These are phyloP conservation scores for Cremastinae sp. DNA, from an alignment of 2,888 invertebrate species.

Conservation along the genomic window DNA sequence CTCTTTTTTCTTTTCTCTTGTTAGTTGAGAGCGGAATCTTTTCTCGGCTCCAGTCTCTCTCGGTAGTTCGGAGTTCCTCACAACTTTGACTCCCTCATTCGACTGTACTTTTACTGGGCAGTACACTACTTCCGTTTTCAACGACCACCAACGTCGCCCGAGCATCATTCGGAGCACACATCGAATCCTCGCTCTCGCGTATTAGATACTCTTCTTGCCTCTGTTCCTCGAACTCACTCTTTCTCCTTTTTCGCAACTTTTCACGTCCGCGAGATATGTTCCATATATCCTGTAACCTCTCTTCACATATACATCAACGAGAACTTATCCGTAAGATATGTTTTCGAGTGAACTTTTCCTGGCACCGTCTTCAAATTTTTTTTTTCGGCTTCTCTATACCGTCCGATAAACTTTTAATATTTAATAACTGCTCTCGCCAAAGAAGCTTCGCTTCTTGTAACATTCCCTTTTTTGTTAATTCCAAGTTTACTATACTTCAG, in stretches of 20 bases:
- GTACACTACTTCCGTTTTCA: constrained; percentile 39
- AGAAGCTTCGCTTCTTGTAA: constrained; percentile 19
- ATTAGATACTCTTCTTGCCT: constrained; percentile 39
- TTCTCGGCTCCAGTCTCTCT: constrained; percentile 59
- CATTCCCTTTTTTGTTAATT: not conserved
- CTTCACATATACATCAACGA: constrained; percentile 46
- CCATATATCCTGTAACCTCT: constrained; percentile 40
- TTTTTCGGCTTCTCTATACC: constrained; percentile 7
- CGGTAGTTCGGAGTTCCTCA: constrained; percentile 42
- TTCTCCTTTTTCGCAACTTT: constrained; percentile 2
- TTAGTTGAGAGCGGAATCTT: constrained; percentile 66
- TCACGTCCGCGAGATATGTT: constrained; percentile 32
- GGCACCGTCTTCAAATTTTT: constrained; percentile 72
- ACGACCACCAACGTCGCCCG: constrained; percentile 41
- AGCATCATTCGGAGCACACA: constrained; percentile 50
- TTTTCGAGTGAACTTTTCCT: constrained; percentile 77
- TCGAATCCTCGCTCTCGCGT: constrained; percentile 35
- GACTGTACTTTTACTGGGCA: constrained; percentile 42
- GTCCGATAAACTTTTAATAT: constrained; percentile 75
- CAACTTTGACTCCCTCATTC: constrained; percentile 45
- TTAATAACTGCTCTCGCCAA: constrained; percentile 73
- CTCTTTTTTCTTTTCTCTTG: constrained; percentile 48
- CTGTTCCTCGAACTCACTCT: constrained; percentile 15
- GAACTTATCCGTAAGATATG: constrained; percentile 78
- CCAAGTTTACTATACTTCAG: constrained; percentile 60